Conservation (phyloP, 37 sponge, comb jelly and placozoan genomes). For the Oscarella lobularis region DNA sequence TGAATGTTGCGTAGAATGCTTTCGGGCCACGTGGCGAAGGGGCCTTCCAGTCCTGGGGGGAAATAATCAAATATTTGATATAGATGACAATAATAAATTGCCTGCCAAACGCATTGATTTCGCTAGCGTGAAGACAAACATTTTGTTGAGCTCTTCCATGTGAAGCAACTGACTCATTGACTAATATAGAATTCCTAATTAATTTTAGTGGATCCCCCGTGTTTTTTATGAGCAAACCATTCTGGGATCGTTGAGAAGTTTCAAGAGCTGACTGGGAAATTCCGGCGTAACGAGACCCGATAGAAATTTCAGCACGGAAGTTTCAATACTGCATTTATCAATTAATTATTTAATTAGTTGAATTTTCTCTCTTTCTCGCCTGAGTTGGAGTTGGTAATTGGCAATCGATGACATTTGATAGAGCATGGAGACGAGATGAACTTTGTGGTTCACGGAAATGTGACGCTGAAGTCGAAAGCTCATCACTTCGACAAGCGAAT, state of each 20-base stretch:
- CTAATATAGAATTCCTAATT: no score
- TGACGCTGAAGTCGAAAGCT: background rate
- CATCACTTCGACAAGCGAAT: background rate
- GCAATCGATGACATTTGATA: background rate
- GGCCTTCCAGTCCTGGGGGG: background rate
- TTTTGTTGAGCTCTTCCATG: background rate
- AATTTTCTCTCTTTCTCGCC: background rate
- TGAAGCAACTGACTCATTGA: background rate
- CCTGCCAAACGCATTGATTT: background rate
- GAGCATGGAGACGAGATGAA: background rate
- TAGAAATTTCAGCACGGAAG: background rate
- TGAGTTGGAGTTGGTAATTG: constrained; percentile 3
- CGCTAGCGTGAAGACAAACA: background rate
- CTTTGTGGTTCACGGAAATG: background rate
- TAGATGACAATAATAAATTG: no score
- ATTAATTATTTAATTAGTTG: background rate
- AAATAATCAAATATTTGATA: background rate
- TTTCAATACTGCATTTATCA: background rate
- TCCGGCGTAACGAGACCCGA: background rate
- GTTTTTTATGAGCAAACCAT: no score
- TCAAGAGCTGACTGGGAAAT: background rate
- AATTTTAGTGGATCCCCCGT: no score
- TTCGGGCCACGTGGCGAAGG: background rate
- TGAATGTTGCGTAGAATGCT: background rate
- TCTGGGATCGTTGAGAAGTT: background rate